phyloP scores from a whole-genome alignment of 2,113 vertebrate genomes.

The Clupea harengus region DNA sequence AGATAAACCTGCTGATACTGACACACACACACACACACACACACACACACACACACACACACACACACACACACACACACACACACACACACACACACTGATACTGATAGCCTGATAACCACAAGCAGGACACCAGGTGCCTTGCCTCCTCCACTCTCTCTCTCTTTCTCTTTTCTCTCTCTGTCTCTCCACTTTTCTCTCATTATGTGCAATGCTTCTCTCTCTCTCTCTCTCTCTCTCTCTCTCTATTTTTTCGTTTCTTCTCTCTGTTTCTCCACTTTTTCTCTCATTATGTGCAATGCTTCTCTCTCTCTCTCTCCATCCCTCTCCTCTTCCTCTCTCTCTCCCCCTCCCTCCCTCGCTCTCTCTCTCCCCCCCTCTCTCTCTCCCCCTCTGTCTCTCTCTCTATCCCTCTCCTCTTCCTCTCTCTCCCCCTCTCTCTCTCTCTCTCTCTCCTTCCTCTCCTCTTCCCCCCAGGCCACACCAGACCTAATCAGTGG shows the following conservation, averaged over 20 bases:
- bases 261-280: neutral
- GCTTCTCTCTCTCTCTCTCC: neutral
- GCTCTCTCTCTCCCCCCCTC: neutral
- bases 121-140: neutral
- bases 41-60: too few relatives aligned
- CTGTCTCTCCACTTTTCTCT: neutral
- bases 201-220: neutral
- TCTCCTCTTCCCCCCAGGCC: slow-evolving; percentile 16
- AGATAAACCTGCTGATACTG: neutral
- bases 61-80: too few relatives aligned
- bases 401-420: neutral
- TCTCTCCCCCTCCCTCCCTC: neutral
- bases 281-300: neutral
- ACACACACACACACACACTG: neutral
- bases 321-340: neutral
- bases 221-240: too few relatives aligned
- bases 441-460: neutral
- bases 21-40: too few relatives aligned
- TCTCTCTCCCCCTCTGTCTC: neutral
- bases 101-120: slow-evolving; percentile 16
- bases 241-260: neutral
- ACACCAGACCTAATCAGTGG: slow-evolving; percentile 17
- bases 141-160: neutral
- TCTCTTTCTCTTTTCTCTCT: neutral
- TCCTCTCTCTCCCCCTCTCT: neutral